phyloP scores from a whole-genome alignment of 1,140 invertebrate genomes.

The Diorhabda sublineata region DNA sequence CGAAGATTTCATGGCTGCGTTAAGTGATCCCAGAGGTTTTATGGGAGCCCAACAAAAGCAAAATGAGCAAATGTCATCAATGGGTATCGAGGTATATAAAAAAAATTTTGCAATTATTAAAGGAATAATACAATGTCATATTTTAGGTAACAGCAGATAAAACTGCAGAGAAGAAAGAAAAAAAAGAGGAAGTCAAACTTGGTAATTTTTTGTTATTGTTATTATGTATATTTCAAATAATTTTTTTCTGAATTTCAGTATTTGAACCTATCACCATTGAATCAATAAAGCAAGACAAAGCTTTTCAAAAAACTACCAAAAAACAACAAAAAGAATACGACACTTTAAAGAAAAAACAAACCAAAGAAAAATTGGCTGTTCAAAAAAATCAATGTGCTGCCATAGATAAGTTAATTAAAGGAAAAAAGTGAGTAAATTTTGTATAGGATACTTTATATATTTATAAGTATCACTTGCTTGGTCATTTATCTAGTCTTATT shows the following conservation, averaged over 20 bases:
- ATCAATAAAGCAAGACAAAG: conserved; percentile 85
- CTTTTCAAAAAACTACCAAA: conserved; percentile 88
- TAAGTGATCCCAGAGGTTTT: conserved; percentile 93
- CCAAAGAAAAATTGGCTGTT: conserved; percentile 86
- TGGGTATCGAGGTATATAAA: conserved; percentile 78
- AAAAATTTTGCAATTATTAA: neutral
- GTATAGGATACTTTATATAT: no score
- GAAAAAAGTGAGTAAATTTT: conserved; percentile 69
- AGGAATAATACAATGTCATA: conserved; percentile 5
- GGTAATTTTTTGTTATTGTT: conserved; percentile 42
- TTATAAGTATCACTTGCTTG: no score
- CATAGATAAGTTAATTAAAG: conserved; percentile 92
- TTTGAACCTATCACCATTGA: conserved; percentile 93
- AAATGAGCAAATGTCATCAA: conserved; percentile 86
- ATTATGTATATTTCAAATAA: neutral
- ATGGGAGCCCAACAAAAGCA: conserved; percentile 84
- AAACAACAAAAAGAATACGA: conserved; percentile 97
- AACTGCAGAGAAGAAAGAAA: conserved; percentile 45
- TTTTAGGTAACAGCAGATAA: conserved; percentile 43
- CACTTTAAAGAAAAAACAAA: conserved; percentile 83
- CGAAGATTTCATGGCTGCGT: conserved; percentile 96
- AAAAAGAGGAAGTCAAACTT: conserved; percentile 70
- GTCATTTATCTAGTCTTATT: no score
- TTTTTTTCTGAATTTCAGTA: conserved; percentile 50
- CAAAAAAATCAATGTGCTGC: conserved; percentile 94